These are phyloP conservation scores for Drosophila paramelanica DNA, from an alignment of 2,888 invertebrate genomes.

Conservation along the genomic window DNA sequence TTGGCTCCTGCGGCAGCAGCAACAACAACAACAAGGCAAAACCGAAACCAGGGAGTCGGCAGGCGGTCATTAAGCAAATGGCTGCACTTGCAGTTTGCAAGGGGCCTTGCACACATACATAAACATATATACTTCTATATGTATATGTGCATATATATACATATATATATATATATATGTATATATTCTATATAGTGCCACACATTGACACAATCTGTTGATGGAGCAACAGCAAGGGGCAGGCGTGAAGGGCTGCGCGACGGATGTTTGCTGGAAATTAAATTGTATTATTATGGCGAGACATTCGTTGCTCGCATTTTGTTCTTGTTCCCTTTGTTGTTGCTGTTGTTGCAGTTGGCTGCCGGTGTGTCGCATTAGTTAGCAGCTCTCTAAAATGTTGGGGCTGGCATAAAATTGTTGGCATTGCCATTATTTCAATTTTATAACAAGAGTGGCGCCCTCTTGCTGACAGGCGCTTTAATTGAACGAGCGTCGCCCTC, in stretches of 20 bases:
- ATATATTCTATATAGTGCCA: conserved; percentile 16
- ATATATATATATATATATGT: conserved; percentile 18
- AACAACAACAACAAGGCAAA: conserved; percentile 28
- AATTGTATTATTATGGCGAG: conserved; percentile 81
- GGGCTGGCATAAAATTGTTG: conserved; percentile 67
- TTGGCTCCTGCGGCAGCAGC: conserved; percentile 22
- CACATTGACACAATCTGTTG: conserved; percentile 65
- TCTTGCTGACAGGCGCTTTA: conserved; percentile 59
- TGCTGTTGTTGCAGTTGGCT: conserved; percentile 51
- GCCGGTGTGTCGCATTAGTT: conserved; percentile 78
- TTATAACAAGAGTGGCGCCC: conserved; percentile 67
- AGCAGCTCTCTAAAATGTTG: conserved; percentile 35
- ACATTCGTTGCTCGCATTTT: conserved; percentile 73
- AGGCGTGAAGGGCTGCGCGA: conserved; percentile 21
- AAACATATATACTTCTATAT: conserved; percentile 11
- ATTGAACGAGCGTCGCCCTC: conserved; percentile 61
- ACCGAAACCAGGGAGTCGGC: conserved; percentile 53
- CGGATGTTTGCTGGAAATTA: conserved; percentile 81
- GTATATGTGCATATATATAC: conserved; percentile 15
- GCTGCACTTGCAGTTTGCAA: conserved; percentile 74
- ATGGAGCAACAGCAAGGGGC: background rate
- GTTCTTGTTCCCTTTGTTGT: conserved; percentile 57
- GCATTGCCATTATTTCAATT: conserved; percentile 78
- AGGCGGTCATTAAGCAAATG: conserved; percentile 79
- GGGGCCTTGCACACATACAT: conserved; percentile 17